Conservation (phyloP, 2,113 vertebrate genomes). For the Galbula dea region DNA sequence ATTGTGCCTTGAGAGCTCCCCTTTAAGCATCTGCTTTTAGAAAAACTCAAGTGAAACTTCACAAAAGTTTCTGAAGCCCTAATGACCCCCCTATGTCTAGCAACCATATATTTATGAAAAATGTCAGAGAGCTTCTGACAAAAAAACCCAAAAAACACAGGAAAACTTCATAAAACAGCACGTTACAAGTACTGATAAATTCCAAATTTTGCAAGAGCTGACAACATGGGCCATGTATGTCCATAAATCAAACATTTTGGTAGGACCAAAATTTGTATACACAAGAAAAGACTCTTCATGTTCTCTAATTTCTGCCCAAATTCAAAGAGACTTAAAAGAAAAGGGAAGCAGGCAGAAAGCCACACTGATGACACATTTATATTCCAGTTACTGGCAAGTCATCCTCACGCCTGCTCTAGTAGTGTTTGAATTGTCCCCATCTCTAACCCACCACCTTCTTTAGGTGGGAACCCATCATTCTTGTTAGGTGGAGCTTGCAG, state of each 20-base stretch:
- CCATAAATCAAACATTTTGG: not conserved
- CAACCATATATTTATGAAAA: not conserved
- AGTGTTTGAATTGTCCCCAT: accelerated
- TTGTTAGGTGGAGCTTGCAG: not conserved
- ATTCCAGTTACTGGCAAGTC: not conserved
- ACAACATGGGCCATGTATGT: not conserved
- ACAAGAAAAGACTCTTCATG: not conserved
- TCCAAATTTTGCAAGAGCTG: not conserved
- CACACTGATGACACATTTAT: not conserved
- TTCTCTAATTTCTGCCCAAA: not conserved
- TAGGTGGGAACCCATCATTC: no score
- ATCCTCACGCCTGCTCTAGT: not conserved
- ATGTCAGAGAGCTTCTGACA: not conserved
- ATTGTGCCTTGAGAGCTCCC: not conserved
- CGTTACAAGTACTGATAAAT: not conserved
- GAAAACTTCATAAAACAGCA: not conserved
- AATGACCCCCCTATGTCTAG: not conserved
- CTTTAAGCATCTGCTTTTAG: not conserved
- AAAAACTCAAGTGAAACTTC: not conserved
- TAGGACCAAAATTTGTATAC: not conserved
- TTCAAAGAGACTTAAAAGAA: not conserved
- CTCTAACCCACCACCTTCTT: not conserved
- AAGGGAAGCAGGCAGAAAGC: not conserved
- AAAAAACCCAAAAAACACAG: not conserved
- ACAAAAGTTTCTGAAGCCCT: not conserved